These are phyloP conservation scores for Callyntrura sp. DNA, from an alignment of 2,888 invertebrate genomes.

Conservation along the genomic window DNA sequence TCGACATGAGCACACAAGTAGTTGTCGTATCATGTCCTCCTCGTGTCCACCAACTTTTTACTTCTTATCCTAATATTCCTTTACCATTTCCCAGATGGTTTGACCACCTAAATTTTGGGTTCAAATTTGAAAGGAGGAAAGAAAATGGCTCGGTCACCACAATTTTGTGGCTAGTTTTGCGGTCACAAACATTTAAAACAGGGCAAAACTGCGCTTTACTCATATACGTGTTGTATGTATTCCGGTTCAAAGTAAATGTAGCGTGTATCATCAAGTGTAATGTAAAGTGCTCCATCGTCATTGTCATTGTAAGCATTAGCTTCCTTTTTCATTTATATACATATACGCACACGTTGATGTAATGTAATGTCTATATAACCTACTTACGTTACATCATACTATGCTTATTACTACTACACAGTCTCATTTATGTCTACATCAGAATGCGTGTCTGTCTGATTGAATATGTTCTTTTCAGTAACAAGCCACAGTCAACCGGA, in stretches of 20 bases:
- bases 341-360: too few species aligned
- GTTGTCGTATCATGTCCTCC: background rate
- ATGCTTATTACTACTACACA: background rate
- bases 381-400: background rate
- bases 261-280: slow-evolving; percentile 40
- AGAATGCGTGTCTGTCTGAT: background rate
- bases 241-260: background rate
- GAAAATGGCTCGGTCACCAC: slow-evolving; percentile 71
- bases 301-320: too few species aligned
- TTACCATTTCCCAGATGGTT: slow-evolving; percentile 32
- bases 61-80: slow-evolving; percentile 4
- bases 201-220: too few species aligned
- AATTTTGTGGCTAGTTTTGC: slow-evolving; percentile 65
- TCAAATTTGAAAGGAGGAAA: slow-evolving; percentile 60
- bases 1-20: too few species aligned
- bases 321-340: too few species aligned
- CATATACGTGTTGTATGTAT: too few species aligned
- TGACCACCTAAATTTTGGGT: slow-evolving; percentile 12
- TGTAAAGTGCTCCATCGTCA: slow-evolving; percentile 66
- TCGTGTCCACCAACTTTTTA: background rate
- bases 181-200: slow-evolving; percentile 69
- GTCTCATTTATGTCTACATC: background rate
- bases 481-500: slow-evolving; percentile 41
- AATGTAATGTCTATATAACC: background rate
- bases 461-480: background rate